These are phyloP conservation scores for Alexandromys fortis DNA, from an alignment of 2,113 vertebrate species.

Conservation along the genomic window DNA sequence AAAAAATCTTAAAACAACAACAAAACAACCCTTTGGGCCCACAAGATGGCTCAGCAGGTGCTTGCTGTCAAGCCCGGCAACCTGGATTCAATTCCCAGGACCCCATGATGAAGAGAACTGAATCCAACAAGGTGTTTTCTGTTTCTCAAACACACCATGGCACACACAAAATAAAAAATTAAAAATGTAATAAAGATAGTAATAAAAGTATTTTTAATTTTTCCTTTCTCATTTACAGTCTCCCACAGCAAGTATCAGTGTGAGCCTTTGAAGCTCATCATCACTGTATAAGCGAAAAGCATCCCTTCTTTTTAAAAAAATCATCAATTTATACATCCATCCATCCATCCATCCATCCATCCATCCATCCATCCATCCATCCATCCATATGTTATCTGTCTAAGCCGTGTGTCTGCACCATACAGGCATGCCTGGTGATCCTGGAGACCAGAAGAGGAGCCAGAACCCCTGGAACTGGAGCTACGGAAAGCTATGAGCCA, in stretches of 20 bases:
- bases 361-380: not conserved
- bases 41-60: not conserved
- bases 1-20: not conserved
- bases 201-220: not conserved
- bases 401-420: not conserved
- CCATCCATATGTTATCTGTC: not conserved
- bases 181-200: not conserved
- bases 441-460: not conserved
- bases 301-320: not conserved
- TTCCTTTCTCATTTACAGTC: conserved; percentile 8
- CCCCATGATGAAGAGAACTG: not conserved
- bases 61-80: not conserved
- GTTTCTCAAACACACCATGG: not conserved
- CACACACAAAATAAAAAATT: not conserved
- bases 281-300: not conserved
- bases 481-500: not conserved
- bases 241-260: not conserved
- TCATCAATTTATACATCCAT: too few relatives aligned
- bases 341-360: too few relatives aligned
- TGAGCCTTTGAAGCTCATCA: not conserved
- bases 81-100: not conserved
- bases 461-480: not conserved
- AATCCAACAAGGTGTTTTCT: not conserved
- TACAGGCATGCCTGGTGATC: not conserved
- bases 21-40: not conserved